phyloP scores from a whole-genome alignment of 2,797 vertebrate genomes.

The Cyprinella venusta region DNA sequence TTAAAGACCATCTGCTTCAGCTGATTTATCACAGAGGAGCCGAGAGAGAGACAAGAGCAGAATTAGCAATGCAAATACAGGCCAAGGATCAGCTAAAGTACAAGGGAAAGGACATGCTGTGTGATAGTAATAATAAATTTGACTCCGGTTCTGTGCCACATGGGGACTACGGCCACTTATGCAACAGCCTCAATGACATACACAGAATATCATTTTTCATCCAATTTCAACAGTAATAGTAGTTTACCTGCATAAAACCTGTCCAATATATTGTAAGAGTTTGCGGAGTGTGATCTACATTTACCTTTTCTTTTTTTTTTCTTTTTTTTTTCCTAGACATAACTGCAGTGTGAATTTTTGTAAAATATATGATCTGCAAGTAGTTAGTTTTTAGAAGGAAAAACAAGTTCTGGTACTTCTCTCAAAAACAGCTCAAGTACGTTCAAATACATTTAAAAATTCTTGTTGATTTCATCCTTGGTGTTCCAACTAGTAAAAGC shows the following conservation, averaged over 20 bases:
- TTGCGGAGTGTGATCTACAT: constrained; percentile 11
- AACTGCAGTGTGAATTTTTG: constrained; percentile 10
- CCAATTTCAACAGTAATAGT: constrained; percentile 32
- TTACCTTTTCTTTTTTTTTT: not conserved
- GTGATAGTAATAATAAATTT: constrained; percentile 63
- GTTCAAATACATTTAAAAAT: not conserved
- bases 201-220: constrained; percentile 43
- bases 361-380: constrained; percentile 10
- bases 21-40: constrained; percentile 57
- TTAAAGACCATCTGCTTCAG: constrained; percentile 61
- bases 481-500: not conserved
- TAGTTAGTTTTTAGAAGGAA: not conserved
- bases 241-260: constrained; percentile 42
- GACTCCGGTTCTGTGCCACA: constrained; percentile 55
- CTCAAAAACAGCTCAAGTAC: not conserved
- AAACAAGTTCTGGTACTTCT: not conserved
- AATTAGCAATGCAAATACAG: constrained; percentile 64
- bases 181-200: constrained; percentile 30
- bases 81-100: constrained; percentile 61
- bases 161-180: constrained; percentile 48
- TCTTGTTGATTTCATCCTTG: not conserved
- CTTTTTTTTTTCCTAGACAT: not conserved
- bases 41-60: constrained; percentile 50
- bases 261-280: constrained; percentile 17
- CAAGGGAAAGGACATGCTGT: constrained; percentile 57